A percentile compares a stretch with the other conserved stretches of the same genome.
Evolutionary conservation across 2,888 invertebrate genomes (phyloP).

Genomic region (Erpobdella octoculata): DNA sequence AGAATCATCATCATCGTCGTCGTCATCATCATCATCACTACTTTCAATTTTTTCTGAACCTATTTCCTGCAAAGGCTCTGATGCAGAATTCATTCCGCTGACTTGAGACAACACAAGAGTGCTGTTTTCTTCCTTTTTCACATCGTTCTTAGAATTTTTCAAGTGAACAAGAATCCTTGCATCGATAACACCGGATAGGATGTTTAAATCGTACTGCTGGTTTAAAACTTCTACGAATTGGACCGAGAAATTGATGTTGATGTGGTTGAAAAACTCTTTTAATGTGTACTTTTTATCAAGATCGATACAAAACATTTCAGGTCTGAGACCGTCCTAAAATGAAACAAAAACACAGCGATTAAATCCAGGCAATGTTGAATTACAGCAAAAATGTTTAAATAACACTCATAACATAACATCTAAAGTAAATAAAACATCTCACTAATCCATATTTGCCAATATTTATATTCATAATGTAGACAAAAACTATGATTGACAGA

Average conservation of each 20-base stretch:
- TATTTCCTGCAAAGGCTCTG: not conserved
- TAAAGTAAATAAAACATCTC: too few relatives aligned
- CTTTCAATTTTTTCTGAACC: not conserved
- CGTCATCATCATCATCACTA: slow-evolving; percentile 5
- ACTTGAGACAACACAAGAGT: not conserved
- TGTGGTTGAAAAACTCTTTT: slow-evolving; percentile 12
- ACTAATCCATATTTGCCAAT: too few relatives aligned
- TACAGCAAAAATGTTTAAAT: too few relatives aligned
- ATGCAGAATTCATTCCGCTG: not conserved
- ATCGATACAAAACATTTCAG: slow-evolving; percentile 23
- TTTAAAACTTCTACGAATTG: slow-evolving; percentile 22
- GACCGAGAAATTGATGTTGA: slow-evolving; percentile 13
- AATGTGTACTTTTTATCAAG: slow-evolving; percentile 23
- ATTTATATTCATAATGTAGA: too few relatives aligned
- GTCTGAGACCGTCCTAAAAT: slow-evolving; percentile 15
- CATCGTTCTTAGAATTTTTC: not conserved
- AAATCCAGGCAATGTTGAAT: too few relatives aligned
- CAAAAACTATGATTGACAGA: too few relatives aligned
- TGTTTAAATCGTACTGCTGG: slow-evolving; percentile 25
- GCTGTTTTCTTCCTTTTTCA: not conserved
- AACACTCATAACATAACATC: too few relatives aligned
- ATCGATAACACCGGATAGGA: slow-evolving; percentile 20
- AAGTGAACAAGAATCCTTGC: not conserved
- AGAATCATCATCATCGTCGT: not conserved
- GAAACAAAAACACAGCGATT: too few relatives aligned